These are phyloP conservation scores for Nothocercus julius DNA, from an alignment of 2,113 vertebrate genomes.

Conservation along the genomic window DNA sequence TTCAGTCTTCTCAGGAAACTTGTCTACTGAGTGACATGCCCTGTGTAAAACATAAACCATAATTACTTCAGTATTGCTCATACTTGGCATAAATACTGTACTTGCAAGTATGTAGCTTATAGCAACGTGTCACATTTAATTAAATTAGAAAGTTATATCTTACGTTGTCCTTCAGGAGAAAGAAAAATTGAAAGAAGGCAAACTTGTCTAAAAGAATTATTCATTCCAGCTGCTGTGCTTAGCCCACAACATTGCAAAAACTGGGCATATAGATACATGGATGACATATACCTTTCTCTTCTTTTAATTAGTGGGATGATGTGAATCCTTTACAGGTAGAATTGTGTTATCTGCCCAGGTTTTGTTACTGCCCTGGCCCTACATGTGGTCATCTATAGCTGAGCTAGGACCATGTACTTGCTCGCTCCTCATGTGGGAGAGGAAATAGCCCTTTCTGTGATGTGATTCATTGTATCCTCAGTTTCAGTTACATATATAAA, in stretches of 20 bases:
- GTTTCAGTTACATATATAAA: accelerated
- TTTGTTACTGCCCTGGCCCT: not conserved
- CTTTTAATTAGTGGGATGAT: not conserved
- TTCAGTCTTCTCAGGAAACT: slow-evolving; percentile 59
- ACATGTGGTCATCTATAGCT: not conserved
- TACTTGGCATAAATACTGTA: slow-evolving; percentile 66
- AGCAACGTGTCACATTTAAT: slow-evolving; percentile 66
- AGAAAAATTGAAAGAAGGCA: slow-evolving; percentile 1
- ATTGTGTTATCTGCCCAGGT: not conserved
- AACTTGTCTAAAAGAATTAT: slow-evolving; percentile 39
- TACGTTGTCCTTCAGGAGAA: slow-evolving; percentile 59
- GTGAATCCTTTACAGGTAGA: not conserved
- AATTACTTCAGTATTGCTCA: slow-evolving; percentile 59
- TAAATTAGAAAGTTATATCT: slow-evolving; percentile 40
- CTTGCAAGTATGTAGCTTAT: slow-evolving; percentile 58
- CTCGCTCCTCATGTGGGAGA: not conserved
- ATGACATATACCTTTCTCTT: not conserved
- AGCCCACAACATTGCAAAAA: not conserved
- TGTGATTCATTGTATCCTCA: not conserved
- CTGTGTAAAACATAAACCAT: slow-evolving; percentile 58
- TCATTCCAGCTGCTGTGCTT: not conserved
- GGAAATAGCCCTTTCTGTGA: not conserved
- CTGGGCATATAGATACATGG: accelerated
- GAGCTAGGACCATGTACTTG: not conserved
- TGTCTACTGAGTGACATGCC: slow-evolving; percentile 60